Base-by-base conservation (phyloP, 92 coral and sea anemone genomes). In the Porites divaricata region DNA sequence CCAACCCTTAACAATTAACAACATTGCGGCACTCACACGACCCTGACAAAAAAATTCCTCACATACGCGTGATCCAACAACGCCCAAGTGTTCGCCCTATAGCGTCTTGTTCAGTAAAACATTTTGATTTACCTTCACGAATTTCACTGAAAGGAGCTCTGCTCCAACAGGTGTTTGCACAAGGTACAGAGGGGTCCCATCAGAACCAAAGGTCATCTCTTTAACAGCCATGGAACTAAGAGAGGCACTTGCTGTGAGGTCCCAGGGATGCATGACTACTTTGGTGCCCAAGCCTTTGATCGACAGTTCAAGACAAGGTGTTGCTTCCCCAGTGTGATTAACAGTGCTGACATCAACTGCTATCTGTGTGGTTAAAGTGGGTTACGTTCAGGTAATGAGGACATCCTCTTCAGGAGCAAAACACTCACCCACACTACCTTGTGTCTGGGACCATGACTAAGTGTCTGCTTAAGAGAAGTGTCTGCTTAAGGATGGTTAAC, bases 151-250 rank as follows among this genome's bases (percentile, higher is more conserved):
- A 10, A 96, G 90, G 69, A 96, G 86, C n/a, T 93, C 97, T 62
- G 96, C 90, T 78, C 90, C 95, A 35, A 74, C 85, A 56, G 99
- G 99, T 24, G 99, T 96, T 72, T 92, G 87, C 24, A 96, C 81
- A 58, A 96, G 88, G 56, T 95, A 79, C 22, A 96, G 67, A 1
- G 98, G 99, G 2, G 87, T 97, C 61, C 96, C 97, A 25, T 87
- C 92, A n/a, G 81, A 72, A 0, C 99, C 99, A 89, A 65, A 81
- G 22, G 86, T 93, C 99, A 95, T 92, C 87, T 94, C 98, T 78
- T 88, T 86, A 51, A 96, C 69, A 17, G 92, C 92, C 54, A 96
- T 71, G 11, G 96, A 93, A 7, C 98, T 96, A 72, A 96, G 87
- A 57, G 98, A 95, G 17, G 95, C 99, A 41, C 83, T 84, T 45